Percentiles rank a stretch among this genome's conserved stretches.
phyloP scores from a whole-genome alignment of 2,888 invertebrate genomes.

The Mesorhabditis belari region DNA sequence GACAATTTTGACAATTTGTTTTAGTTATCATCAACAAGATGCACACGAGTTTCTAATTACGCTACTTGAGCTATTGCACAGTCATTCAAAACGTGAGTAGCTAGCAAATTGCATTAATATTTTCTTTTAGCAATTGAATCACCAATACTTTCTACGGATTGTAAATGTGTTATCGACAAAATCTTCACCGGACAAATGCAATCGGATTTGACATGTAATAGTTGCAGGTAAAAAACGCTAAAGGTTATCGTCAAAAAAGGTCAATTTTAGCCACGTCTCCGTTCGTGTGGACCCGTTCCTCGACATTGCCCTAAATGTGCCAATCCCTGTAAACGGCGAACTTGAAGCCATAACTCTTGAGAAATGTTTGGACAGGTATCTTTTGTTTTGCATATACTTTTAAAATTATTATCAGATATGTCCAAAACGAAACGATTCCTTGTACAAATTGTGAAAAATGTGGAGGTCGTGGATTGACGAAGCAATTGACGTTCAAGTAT shows the following conservation, averaged over 20 bases:
- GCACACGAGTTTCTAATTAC: slow-evolving; percentile 98
- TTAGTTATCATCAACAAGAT: slow-evolving; percentile 83
- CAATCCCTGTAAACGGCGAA: no score
- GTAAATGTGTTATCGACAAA: slow-evolving; percentile 92
- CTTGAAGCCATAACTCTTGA: no score
- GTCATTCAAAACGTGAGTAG: slow-evolving; percentile 15
- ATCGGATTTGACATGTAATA: slow-evolving; percentile 90
- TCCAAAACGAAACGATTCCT: background rate
- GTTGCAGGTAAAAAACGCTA: slow-evolving; percentile 62
- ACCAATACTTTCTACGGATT: slow-evolving; percentile 55
- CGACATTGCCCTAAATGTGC: background rate
- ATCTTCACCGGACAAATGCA: slow-evolving; percentile 92
- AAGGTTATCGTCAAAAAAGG: slow-evolving; percentile 2
- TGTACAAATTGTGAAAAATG: background rate
- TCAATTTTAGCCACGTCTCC: background rate
- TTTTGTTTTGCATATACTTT: background rate
- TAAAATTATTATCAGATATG: slow-evolving; percentile 1
- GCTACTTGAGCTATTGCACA: slow-evolving; percentile 61
- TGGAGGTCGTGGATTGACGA: background rate
- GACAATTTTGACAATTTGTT: no score
- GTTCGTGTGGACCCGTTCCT: background rate
- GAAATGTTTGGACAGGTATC: background rate
- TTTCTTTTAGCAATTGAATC: background rate
- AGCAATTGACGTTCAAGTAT: background rate
- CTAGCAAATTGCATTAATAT: background rate